A percentile compares a stretch with the other conserved stretches of the same genome.
These are phyloP conservation scores for Pantherophis vulpinus DNA, from an alignment of 2,797 vertebrate genomes.

Conservation along the genomic window DNA sequence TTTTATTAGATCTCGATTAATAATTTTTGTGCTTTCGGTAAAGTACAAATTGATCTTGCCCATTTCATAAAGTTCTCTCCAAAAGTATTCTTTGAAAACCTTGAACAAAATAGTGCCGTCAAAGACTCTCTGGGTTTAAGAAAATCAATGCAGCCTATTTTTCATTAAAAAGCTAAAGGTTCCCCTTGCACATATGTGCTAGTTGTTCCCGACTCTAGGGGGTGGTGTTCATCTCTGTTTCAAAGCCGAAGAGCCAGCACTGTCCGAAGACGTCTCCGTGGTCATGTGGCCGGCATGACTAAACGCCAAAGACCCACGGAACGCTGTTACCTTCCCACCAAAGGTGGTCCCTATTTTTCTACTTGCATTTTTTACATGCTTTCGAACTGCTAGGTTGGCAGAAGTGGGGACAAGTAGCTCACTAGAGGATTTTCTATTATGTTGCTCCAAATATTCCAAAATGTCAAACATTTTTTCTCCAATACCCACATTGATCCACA, in stretches of 20 bases:
- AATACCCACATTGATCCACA: background rate
- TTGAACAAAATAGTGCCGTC: background rate
- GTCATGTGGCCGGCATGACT: too few relatives aligned
- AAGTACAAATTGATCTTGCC: background rate
- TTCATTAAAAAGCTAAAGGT: background rate
- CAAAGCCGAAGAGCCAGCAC: too few relatives aligned
- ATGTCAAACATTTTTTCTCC: background rate
- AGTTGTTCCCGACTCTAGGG: too few relatives aligned
- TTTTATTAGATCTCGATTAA: background rate
- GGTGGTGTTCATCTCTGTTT: too few relatives aligned
- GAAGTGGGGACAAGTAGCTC: too few relatives aligned
- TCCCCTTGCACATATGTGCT: too few relatives aligned
- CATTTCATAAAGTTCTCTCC: background rate
- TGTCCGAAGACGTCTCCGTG: too few relatives aligned
- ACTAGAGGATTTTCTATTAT: background rate
- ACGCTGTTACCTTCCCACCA: too few relatives aligned
- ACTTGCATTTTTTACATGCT: too few relatives aligned
- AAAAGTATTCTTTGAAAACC: background rate
- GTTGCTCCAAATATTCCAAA: background rate
- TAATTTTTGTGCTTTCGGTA: background rate
- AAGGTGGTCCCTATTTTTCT: too few relatives aligned
- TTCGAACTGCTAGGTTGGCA: too few relatives aligned
- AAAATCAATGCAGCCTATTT: background rate
- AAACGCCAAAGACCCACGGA: fast-evolving
- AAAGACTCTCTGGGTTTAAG: too few relatives aligned